A percentile compares a stretch with the other conserved stretches of the same genome.
phyloP scores from a whole-genome alignment of 2,888 invertebrate species.

The Xylophagus ater region DNA sequence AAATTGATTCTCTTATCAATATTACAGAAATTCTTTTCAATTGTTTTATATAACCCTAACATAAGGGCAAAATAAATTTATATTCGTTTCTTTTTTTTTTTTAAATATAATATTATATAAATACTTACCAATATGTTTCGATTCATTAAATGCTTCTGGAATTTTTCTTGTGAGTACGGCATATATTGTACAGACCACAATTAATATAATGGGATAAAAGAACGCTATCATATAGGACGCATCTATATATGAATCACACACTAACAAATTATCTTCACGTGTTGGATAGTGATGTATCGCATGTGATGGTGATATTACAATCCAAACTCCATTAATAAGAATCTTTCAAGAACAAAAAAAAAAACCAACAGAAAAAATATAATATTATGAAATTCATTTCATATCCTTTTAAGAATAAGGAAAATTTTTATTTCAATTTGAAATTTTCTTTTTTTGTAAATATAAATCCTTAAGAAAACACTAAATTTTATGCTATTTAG shows the following conservation, averaged over 20 bases:
- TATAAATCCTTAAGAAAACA: too few relatives aligned
- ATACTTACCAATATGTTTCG: slow-evolving; percentile 82
- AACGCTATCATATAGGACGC: slow-evolving; percentile 92
- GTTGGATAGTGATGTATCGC: slow-evolving; percentile 87
- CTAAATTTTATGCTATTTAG: too few relatives aligned
- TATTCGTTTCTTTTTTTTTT: background rate
- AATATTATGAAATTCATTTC: too few relatives aligned
- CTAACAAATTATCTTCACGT: slow-evolving; percentile 82
- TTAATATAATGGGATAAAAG: slow-evolving; percentile 82
- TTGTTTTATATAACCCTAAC: too few relatives aligned
- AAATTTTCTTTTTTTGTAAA: too few relatives aligned
- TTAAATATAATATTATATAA: background rate
- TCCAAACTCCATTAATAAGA: slow-evolving; percentile 83
- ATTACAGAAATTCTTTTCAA: too few relatives aligned
- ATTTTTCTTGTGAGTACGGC: slow-evolving; percentile 92
- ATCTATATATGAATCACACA: slow-evolving; percentile 85
- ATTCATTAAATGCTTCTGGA: slow-evolving; percentile 97
- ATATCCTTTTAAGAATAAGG: too few relatives aligned
- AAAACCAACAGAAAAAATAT: too few relatives aligned
- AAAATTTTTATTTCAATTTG: too few relatives aligned
- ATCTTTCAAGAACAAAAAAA: too few relatives aligned
- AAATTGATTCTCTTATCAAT: too few relatives aligned
- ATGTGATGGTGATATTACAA: slow-evolving; percentile 78
- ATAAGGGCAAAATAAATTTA: background rate
- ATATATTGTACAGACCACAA: slow-evolving; percentile 89